Evolutionary conservation across 2,888 invertebrate genomes (phyloP).

Genomic region (Aphidius colemani): DNA sequence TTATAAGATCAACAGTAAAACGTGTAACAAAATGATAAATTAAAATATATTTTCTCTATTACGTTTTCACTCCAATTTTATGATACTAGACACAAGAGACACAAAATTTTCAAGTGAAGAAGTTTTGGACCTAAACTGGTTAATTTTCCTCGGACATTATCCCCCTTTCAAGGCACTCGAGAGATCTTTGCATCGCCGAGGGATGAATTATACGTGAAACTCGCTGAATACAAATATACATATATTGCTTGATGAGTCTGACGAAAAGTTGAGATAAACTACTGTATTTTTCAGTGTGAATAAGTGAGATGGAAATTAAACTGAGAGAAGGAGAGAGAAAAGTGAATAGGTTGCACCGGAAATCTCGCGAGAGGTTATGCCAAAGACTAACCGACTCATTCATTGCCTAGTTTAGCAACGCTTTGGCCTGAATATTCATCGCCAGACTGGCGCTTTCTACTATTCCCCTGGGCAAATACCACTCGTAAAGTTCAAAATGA

Average conservation of each 20-base stretch:
- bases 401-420: constrained; percentile 58
- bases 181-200: constrained; percentile 7
- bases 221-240: constrained; percentile 4
- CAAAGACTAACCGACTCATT: constrained; percentile 53
- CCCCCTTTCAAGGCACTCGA: neutral
- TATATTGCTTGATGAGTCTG: neutral
- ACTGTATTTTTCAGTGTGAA: neutral
- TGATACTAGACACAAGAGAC: no score
- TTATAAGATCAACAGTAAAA: no score
- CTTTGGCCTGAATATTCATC: constrained; percentile 59
- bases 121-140: constrained; percentile 5
- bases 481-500: constrained; percentile 53
- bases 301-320: constrained; percentile 25
- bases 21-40: no score
- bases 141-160: constrained; percentile 14
- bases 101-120: no score
- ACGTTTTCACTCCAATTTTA: no score
- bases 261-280: neutral
- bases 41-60: no score
- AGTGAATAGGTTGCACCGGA: constrained; percentile 26
- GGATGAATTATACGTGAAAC: constrained; percentile 17
- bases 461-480: constrained; percentile 54
- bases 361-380: constrained; percentile 35
- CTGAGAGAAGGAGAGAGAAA: constrained; percentile 13
- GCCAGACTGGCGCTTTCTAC: constrained; percentile 41